Base-by-base conservation (phyloP, 2,888 invertebrate species). In the Acanthosepion lycidas region DNA sequence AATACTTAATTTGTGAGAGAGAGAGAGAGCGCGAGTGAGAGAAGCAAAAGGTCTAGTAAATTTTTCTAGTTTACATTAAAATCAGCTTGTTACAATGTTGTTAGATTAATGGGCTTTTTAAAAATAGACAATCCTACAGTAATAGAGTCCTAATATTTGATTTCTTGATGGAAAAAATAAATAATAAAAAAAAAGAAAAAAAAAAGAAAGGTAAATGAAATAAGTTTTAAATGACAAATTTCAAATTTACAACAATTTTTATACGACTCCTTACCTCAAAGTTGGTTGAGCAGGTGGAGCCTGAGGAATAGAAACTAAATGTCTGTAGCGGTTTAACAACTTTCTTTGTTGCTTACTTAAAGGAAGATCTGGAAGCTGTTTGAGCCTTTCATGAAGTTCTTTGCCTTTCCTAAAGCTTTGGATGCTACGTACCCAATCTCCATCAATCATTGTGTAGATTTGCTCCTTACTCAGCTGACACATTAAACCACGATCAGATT, bases 331-430 rank as follows among this genome's bases (percentile, higher is more conserved):
- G n/a, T 51, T 49, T n/a, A 92, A 49, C 26, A 48, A 51, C n/a
- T 92, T 92, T 92, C 92, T 49, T 92, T 92, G 92, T 51, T 51
- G 49, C n/a, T 92, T 92, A 51, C 92, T 92, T 92, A 92, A n/a
- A 92, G 51, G 48, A 92, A 92, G 48, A 51, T 51, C 51, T 92
- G 92, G 92, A 51, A 2, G 26, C 26, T 26, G 48, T 92, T 49
- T 51, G 26, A 92, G 92, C n/a, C 48, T 92, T 18, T 92, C 49
- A 49, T 92, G 92, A 92, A 92, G 92, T 92, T 92, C 92, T 48
- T 51, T 18, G 49, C 92, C 92, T 92, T 92, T 92, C 51, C 92
- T 42, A 51, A 92, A 51, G 12, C 28, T 51, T 28, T 92, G 92
- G 49, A 51, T 49, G 26, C 51, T 51, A 26, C 92, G 48, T 28